Conservation (phyloP, 1,140 invertebrate species). For the fruit fly (Drosophila melanogaster) region DNA sequence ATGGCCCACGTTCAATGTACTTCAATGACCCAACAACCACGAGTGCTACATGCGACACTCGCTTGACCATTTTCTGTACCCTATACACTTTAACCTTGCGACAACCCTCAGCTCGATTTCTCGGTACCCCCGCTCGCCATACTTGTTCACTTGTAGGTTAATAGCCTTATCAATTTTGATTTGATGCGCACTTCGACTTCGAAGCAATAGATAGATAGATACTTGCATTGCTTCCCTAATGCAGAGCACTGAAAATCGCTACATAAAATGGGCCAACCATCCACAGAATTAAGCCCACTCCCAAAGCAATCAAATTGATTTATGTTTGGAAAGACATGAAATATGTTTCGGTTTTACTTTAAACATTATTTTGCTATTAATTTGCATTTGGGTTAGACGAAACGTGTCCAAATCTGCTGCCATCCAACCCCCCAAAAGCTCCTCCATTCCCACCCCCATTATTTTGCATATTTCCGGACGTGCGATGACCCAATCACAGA, state of each 20-base stretch:
- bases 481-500: slow-evolving; percentile 44
- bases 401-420: slow-evolving; percentile 25
- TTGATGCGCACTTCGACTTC: slow-evolving; percentile 28
- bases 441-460: not conserved
- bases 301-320: slow-evolving; percentile 29
- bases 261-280: slow-evolving; percentile 6
- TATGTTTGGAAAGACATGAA: slow-evolving; percentile 38
- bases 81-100: slow-evolving; percentile 37
- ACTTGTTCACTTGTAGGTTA: slow-evolving; percentile 38
- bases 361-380: slow-evolving; percentile 53
- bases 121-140: not conserved
- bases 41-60: slow-evolving; percentile 16
- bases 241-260: not conserved
- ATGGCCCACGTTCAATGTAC: slow-evolving; percentile 37
- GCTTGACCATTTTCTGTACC: slow-evolving; percentile 23
- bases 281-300: not conserved
- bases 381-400: slow-evolving; percentile 33
- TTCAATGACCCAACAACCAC: slow-evolving; percentile 36
- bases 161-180: slow-evolving; percentile 66
- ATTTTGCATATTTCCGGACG: slow-evolving; percentile 52
- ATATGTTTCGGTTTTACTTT: slow-evolving; percentile 44
- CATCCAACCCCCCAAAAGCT: not conserved
- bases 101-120: slow-evolving; percentile 30
- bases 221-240: slow-evolving; percentile 11
- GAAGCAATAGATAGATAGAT: slow-evolving; percentile 13